A percentile compares a stretch with the other conserved stretches of the same genome.
Evolutionary conservation across 2,888 invertebrate species (phyloP).

Genomic region (Mythimna impura): DNA sequence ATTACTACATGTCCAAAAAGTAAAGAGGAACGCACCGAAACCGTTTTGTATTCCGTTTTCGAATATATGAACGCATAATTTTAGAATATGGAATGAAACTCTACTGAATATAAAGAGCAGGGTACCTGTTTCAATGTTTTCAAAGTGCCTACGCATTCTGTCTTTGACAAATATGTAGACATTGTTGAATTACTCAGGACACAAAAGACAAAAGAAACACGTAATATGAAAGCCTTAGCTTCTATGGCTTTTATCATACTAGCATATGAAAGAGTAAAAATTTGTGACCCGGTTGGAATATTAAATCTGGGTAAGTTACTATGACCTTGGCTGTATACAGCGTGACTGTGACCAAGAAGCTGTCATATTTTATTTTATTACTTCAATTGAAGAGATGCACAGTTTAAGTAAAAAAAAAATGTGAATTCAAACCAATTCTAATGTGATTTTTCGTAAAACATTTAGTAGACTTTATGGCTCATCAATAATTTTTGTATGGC

Average conservation of each 20-base stretch:
- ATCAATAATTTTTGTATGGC: background rate
- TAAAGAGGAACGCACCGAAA: conserved; percentile 70
- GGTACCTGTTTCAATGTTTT: conserved; percentile 81
- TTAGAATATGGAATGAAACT: conserved; percentile 84
- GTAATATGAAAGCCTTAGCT: conserved; percentile 76
- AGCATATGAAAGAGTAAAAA: conserved; percentile 58
- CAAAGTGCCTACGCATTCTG: conserved; percentile 79
- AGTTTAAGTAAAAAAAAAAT: background rate
- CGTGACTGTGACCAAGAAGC: conserved; percentile 16
- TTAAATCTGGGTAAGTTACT: conserved; percentile 52
- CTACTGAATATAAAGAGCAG: conserved; percentile 76
- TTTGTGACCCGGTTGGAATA: conserved; percentile 60
- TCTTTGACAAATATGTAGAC: conserved; percentile 83
- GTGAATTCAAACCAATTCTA: background rate
- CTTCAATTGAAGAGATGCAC: background rate
- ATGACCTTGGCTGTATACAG: conserved; percentile 19
- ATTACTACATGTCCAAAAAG: conserved; percentile 77
- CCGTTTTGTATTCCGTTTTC: conserved; percentile 78
- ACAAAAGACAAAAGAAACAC: conserved; percentile 78
- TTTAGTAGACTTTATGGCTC: background rate
- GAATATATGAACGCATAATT: conserved; percentile 81
- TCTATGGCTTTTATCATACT: conserved; percentile 66
- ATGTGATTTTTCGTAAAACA: background rate
- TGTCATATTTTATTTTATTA: conserved; percentile 9
- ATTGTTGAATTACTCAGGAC: conserved; percentile 81